Conservation (phyloP, 1,140 invertebrate genomes). For the Caerostris darwini region DNA sequence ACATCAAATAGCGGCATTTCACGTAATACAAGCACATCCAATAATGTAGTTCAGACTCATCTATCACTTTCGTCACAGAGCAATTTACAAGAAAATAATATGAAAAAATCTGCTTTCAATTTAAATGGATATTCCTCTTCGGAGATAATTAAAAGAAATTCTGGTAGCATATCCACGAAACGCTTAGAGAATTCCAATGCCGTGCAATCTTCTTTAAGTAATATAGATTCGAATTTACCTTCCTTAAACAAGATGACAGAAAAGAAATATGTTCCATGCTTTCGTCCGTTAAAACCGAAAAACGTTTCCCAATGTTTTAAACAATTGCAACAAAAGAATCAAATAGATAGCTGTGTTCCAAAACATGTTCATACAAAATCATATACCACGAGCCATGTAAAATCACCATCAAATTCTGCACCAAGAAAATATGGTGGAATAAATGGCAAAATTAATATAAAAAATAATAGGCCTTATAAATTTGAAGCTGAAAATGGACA, state of each 20-base stretch:
- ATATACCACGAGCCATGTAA: not conserved
- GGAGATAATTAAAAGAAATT: not conserved
- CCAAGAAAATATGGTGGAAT: not conserved
- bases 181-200: not conserved
- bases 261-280: conserved; percentile 1
- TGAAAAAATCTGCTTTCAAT: not conserved
- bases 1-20: not conserved
- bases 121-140: not conserved
- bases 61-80: not conserved
- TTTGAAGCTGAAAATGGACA: too few relatives aligned
- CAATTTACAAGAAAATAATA: not conserved
- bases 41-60: not conserved
- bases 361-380: not conserved
- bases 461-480: not conserved
- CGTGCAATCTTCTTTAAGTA: not conserved
- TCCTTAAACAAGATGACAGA: not conserved
- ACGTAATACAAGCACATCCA: not conserved
- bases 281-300: not conserved
- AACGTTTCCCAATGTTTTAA: not conserved
- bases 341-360: not conserved
- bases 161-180: not conserved
- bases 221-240: not conserved
- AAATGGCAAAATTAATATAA: not conserved
- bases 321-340: not conserved
- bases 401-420: not conserved